Evolutionary conservation across 2,113 vertebrate species (phyloP), one percentile per base, ranked within the genome.

Genomic region (Colinus virginianus): DNA sequence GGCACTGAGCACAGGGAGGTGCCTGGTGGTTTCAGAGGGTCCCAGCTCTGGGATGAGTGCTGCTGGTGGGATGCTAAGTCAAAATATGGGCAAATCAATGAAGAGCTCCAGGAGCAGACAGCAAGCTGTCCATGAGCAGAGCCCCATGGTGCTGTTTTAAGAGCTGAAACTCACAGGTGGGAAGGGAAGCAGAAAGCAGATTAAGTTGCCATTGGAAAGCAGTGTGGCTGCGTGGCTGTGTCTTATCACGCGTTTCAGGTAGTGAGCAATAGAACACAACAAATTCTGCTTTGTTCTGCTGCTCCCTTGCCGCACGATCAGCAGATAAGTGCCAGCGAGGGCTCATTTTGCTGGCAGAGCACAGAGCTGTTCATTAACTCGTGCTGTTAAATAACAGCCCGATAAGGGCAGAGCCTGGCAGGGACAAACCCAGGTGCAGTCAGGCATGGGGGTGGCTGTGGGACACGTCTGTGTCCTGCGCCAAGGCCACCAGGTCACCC

Each of bases 361-460:
- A 77, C 5, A 13, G 87, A 13, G 82, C 92, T 97, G 85, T 88
- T 95, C 90, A 97, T 97, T 98, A 97, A 94, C 76, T 68, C 4
- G 7, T 45, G 72, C 91, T 74, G 51, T 59, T 66, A 63, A 93
- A 88, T 83, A 92, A 81, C 94, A 34, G 22, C 26, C 58, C 84
- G 93, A 90, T 88, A 86, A 87, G 66, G 40, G 40, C 64, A 87
- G 69, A 79, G 63, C 76, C 80, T 90, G 93, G 36, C 49, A 82
- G 55, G 20, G 25, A 53, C 63, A 78, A 82, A 78, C 10, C 66
- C 79, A 88, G 90, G 77, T 62, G 61, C 67, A 17, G 34, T 6
- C 43, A 53, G 87, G 80, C 64, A 43, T 1, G 1, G 58, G 85
- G 26, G 40, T 0, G 1, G 59, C 61, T 2, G 0, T 25, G 45